Conservation (phyloP, 2,113 vertebrate genomes). For the Tiliqua scincoides region DNA sequence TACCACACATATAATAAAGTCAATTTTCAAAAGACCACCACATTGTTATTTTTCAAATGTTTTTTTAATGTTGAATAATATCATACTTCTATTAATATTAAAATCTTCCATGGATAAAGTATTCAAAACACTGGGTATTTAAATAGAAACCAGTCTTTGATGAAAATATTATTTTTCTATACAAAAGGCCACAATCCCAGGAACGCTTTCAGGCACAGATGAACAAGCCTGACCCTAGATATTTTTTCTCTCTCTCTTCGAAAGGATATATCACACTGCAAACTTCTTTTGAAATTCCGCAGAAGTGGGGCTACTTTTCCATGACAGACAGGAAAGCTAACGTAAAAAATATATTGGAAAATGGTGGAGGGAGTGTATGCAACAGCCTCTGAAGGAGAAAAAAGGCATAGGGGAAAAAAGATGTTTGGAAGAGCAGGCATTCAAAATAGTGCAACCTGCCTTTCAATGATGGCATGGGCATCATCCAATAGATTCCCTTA, state of each 20-base stretch:
- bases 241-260: not conserved
- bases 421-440: not conserved
- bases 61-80: slow-evolving; percentile 56
- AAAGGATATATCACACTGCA: not conserved
- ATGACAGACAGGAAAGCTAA: no score
- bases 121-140: slow-evolving; percentile 4
- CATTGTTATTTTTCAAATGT: not conserved
- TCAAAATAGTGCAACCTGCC: not conserved
- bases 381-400: not conserved
- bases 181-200: slow-evolving; percentile 9
- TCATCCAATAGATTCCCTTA: not conserved
- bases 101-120: slow-evolving; percentile 17
- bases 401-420: not conserved
- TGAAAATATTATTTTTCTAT: not conserved
- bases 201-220: not conserved
- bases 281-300: not conserved
- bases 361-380: not conserved
- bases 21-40: fast-evolving
- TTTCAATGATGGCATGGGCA: not conserved
- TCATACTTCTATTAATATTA: slow-evolving; percentile 21
- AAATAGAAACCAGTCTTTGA: not conserved
- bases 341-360: not conserved
- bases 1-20: not conserved
- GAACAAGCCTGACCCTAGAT: no score
- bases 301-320: no score